Percentiles rank a stretch among this genome's conserved stretches.
Conservation (phyloP, 2,113 vertebrate species). For the Prunella himalayana region DNA sequence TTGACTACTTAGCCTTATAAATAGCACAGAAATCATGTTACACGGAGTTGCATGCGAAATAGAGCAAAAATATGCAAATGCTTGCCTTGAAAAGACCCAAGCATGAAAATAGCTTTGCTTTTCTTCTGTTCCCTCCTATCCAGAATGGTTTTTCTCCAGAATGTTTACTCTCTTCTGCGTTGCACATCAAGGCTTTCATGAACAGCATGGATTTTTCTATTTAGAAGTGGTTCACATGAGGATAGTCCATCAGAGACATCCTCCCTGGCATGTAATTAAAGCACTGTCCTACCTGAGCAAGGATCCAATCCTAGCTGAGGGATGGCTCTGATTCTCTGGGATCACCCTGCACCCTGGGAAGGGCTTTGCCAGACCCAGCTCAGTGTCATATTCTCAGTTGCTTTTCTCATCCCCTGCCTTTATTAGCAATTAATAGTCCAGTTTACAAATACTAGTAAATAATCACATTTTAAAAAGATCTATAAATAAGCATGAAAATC, state of each 20-base stretch:
- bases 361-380: not conserved
- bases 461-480: not conserved
- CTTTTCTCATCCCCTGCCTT: not conserved
- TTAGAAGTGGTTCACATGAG: not conserved
- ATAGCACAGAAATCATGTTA: not conserved
- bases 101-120: not conserved
- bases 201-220: not conserved
- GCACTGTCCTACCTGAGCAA: not conserved
- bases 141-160: not conserved
- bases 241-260: slow-evolving; percentile 19
- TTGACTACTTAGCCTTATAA: not conserved
- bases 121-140: not conserved
- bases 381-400: not conserved
- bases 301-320: not conserved
- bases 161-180: not conserved
- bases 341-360: not conserved
- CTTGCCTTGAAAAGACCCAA: not conserved
- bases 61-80: not conserved
- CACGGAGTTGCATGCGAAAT: not conserved
- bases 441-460: not conserved
- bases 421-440: not conserved
- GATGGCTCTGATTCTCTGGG: not conserved
- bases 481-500: not conserved
- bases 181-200: not conserved
- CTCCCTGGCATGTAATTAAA: slow-evolving; percentile 34